Evolutionary conservation across 2,888 invertebrate genomes (phyloP).

Genomic region (Incurvaria masculella): DNA sequence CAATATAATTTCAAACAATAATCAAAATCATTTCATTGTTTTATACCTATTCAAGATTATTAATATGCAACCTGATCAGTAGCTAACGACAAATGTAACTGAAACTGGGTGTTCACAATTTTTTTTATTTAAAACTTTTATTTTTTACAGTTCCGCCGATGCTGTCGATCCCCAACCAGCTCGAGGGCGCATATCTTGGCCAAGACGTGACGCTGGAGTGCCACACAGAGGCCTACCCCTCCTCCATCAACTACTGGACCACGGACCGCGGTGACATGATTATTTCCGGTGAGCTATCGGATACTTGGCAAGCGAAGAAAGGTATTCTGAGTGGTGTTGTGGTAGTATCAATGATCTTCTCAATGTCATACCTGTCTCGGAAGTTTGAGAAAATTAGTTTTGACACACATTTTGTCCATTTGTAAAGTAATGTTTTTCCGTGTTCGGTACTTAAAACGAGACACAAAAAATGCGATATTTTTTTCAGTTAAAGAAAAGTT

Average conservation of each 20-base stretch:
- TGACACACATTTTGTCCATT: neutral
- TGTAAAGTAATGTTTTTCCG: neutral
- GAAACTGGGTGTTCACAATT: no score
- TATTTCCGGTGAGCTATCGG: slow-evolving; percentile 76
- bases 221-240: slow-evolving; percentile 89
- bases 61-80: no score
- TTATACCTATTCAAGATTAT: no score
- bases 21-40: no score
- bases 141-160: slow-evolving; percentile 78
- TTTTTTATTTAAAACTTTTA: no score
- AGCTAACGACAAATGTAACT: no score
- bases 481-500: slow-evolving; percentile 11
- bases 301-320: no score
- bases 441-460: slow-evolving; percentile 10
- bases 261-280: slow-evolving; percentile 90
- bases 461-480: slow-evolving; percentile 13
- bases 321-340: no score
- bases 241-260: slow-evolving; percentile 94
- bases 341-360: slow-evolving; percentile 15
- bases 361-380: slow-evolving; percentile 9
- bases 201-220: slow-evolving; percentile 88
- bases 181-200: slow-evolving; percentile 85
- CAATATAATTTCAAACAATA: no score
- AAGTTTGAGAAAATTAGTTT: slow-evolving; percentile 4
- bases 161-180: slow-evolving; percentile 90